Percentiles rank a stretch among this genome's conserved stretches.
Evolutionary conservation across 2,797 vertebrate species (phyloP).

Genomic region (Lithobates sylvaticus): DNA sequence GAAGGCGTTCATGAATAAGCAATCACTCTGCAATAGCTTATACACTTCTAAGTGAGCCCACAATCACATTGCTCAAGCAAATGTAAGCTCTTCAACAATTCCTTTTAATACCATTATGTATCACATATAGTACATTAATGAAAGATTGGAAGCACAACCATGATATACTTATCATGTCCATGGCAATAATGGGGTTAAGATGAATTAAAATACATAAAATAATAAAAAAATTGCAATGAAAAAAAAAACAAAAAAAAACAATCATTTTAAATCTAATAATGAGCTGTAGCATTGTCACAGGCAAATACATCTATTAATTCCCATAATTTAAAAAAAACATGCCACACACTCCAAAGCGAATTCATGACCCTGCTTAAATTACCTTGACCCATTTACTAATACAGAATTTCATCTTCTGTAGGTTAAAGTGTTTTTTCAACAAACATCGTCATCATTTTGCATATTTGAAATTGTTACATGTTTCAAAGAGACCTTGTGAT

Average conservation of each 20-base stretch:
- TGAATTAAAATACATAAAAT: neutral
- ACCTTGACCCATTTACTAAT: constrained; percentile 48
- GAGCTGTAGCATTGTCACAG: neutral
- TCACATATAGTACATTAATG: neutral
- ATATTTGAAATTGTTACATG: constrained; percentile 44
- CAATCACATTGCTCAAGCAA: too few species aligned
- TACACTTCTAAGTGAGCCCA: too few species aligned
- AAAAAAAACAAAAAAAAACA: neutral
- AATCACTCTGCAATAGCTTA: too few species aligned
- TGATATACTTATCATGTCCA: constrained; percentile 68
- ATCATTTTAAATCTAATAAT: neutral
- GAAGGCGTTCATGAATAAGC: too few species aligned
- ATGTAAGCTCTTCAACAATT: too few species aligned
- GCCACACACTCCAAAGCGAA: constrained; percentile 15
- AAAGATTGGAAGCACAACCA: neutral
- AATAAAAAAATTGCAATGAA: neutral
- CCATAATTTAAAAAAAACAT: constrained; percentile 42
- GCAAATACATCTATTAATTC: constrained; percentile 23
- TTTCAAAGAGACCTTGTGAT: constrained; percentile 36
- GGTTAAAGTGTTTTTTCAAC: constrained; percentile 41
- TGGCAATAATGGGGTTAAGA: neutral
- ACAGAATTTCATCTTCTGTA: constrained; percentile 38
- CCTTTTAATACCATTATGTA: too few species aligned
- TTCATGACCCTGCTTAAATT: constrained; percentile 43
- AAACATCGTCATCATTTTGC: constrained; percentile 43